Evolutionary conservation across 2,113 vertebrate genomes (phyloP), one percentile per base, ranked within the genome.

Genomic region (Ceratotherium simum): DNA sequence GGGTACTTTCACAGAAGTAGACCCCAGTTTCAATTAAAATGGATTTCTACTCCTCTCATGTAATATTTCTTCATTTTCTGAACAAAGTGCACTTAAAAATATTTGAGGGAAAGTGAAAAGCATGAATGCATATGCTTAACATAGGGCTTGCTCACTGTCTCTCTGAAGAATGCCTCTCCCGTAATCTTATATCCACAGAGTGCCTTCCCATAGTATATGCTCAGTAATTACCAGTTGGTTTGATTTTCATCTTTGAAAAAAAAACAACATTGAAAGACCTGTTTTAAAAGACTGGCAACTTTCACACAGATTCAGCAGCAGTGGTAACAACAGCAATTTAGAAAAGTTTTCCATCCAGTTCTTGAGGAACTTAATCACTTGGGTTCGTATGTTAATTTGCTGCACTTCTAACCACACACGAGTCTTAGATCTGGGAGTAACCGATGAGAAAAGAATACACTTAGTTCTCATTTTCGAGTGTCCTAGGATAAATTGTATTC

Each of bases 321-420:
- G n/a, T 64, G 80, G 82, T 62, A 95, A 65, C 84, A 94, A 65
- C 56, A 91, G 76, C 81, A 83, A 85, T 94, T 85, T 96, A 95
- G 80, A 1, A 39, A 97, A 67, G 94, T 97, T 97, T 97, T 98
- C 83, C 92, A 95, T 92, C 70, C 0, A 1, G 33, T 94, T 95
- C 27, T 5, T 78, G 95, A 97, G 97, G 90, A 92, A 87, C 86
- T 90, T 97, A 96, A 90, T 97, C 97, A 90, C 89, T 97, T 92
- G 97, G 93, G 87, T 94, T 95, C 65, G 5, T 95, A 70, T 69
- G 97, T 90, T 98, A 96, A 96, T 97, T 97, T 8, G 0, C 86
- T 56, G 83, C 78, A 94, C 58, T 80, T 33, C 73, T 91, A 93
- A 93, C 64, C 39, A 95, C 75, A 79, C 6, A 92, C 23, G n/a